Percentiles rank a stretch among this genome's conserved stretches.
phyloP scores from a whole-genome alignment of 92 coral and sea anemone species.

The Epizoanthus fatuus region DNA sequence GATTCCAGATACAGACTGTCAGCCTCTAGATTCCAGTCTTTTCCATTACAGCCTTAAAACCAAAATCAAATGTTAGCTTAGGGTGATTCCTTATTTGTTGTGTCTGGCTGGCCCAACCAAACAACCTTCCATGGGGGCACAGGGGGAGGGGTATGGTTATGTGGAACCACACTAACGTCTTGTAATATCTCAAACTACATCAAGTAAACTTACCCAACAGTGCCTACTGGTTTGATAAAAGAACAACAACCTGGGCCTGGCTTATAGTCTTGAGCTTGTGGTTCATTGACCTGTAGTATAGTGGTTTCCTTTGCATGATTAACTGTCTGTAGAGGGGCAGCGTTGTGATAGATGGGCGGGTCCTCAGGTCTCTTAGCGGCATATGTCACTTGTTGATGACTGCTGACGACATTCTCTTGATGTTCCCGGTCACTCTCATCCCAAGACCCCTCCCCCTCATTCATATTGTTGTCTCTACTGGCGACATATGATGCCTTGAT shows the following conservation, averaged over 20 bases:
- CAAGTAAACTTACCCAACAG: neutral
- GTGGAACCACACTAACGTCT: too few relatives aligned
- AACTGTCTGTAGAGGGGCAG: neutral
- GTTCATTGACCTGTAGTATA: neutral
- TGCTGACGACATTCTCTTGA: constrained; percentile 8
- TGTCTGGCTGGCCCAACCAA: neutral
- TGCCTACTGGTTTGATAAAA: neutral
- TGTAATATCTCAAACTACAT: too few relatives aligned
- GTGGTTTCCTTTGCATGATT: neutral
- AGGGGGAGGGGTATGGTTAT: too few relatives aligned
- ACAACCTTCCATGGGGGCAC: too few relatives aligned
- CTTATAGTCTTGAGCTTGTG: constrained; percentile 5
- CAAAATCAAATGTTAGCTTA: too few relatives aligned
- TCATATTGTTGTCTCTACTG: neutral
- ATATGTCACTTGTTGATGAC: constrained; percentile 23
- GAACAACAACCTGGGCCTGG: neutral
- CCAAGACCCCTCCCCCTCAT: constrained; percentile 63
- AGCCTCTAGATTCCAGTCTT: too few relatives aligned
- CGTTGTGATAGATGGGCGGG: constrained; percentile 1
- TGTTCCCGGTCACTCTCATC: constrained; percentile 53
- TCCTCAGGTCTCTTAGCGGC: neutral
- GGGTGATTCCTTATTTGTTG: neutral
- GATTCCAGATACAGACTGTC: too few relatives aligned
- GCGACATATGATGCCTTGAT: constrained; percentile 71
- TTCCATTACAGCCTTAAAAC: too few relatives aligned